Base-by-base conservation (phyloP, 2,888 invertebrate genomes). In the Camptogramma bilineatum region DNA sequence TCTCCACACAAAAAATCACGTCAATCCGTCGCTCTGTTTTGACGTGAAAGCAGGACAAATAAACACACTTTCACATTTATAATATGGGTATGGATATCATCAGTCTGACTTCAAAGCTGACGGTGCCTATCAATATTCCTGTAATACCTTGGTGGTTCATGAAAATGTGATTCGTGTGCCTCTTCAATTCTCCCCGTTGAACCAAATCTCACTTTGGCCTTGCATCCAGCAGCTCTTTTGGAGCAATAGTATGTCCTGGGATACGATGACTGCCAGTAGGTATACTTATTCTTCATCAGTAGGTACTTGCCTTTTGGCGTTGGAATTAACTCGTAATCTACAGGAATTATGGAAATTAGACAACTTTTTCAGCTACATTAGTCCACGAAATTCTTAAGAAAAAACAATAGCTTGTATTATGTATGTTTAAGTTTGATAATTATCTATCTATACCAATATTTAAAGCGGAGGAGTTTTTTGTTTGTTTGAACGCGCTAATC, bases 271-370 rank as follows among this genome's bases (percentile, higher is more conserved):
- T 39, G 74, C 0, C 73, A 72, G 39, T 70, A 81, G 0, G 82
- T 82, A 52, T 70, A 81, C 0, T 66, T 67, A n/a, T 76, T 73
- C 28, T 78, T 44, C 80, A 80, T 76, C 7, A 72, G 19, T 1
- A 67, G 17, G 5, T 55, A 17, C 19, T 67, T 68, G 4, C 63
- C 63, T 46, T 58, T 67, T 0, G 24, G 10, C 4, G 68, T 52
- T 16, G 70, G 63, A 13, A 72, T 66, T 17, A 65, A 62, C 39
- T 53, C 48, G 31, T 60, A 64, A 17, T 39, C 69, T 69, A 57
- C 2, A 68, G 44, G 13, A 16, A 44, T 44, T 39, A 39, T 39
- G 13, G 34, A 13, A 2, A 39, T 39, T 39, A 39, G 13, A 39
- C 0, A 39, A 39, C 34, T 42, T 1, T 16, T 44, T 44, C 13